These are phyloP conservation scores for Otocyon megalotis DNA, from an alignment of 2,113 vertebrate species.

Conservation along the genomic window DNA sequence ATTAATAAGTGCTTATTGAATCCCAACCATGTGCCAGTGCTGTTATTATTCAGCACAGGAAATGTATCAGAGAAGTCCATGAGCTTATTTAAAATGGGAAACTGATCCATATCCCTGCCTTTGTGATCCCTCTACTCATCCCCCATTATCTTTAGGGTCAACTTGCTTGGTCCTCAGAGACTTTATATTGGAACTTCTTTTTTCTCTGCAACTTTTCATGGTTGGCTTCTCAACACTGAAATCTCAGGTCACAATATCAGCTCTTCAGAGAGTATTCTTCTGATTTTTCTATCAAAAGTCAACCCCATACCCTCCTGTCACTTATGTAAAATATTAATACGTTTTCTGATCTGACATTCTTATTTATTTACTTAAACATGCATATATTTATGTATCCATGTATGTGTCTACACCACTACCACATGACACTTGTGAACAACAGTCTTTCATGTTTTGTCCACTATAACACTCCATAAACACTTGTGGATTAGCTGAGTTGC, in stretches of 20 bases:
- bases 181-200: neutral
- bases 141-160: neutral
- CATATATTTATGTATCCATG: neutral
- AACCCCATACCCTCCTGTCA: neutral
- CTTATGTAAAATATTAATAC: neutral
- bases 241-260: neutral
- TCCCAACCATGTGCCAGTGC: neutral
- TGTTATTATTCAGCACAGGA: neutral
- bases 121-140: neutral
- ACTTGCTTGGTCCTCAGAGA: neutral
- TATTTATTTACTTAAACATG: neutral
- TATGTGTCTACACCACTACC: neutral
- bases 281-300: neutral
- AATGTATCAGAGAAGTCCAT: neutral
- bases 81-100: neutral
- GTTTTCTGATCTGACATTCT: neutral
- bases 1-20: neutral
- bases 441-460: neutral
- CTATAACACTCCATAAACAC: neutral
- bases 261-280: neutral
- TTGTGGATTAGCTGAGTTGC: neutral
- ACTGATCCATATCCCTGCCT: neutral
- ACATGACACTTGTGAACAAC: neutral
- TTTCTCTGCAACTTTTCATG: neutral
- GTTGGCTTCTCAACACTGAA: neutral